Conservation (phyloP, 92 coral and sea anemone genomes). For the Meandrina meandrites region DNA sequence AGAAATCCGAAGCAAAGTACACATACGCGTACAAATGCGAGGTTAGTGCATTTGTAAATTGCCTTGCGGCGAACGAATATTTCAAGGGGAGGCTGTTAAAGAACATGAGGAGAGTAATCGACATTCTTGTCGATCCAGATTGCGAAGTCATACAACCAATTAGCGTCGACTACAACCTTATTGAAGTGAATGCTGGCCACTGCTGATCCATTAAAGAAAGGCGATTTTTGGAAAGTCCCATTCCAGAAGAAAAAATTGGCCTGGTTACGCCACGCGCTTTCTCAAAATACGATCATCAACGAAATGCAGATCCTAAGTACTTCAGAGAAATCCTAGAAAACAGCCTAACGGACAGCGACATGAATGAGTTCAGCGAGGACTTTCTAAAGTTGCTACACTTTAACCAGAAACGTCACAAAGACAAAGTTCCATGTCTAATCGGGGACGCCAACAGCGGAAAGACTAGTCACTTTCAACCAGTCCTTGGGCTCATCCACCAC, state of each 20-base stretch:
- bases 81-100: conserved; percentile 24
- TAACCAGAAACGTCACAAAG: no score
- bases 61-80: conserved; percentile 7
- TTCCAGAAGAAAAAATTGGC: conserved; percentile 22
- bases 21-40: conserved; percentile 6
- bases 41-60: conserved; percentile 8
- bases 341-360: no score
- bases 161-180: conserved; percentile 18
- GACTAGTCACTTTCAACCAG: background rate
- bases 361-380: background rate
- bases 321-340: background rate
- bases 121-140: conserved; percentile 11
- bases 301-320: conserved; percentile 11
- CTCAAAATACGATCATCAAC: background rate
- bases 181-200: conserved; percentile 14
- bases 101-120: background rate
- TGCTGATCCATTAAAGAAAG: conserved; percentile 5
- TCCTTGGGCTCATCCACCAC: background rate
- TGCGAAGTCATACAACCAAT: conserved; percentile 26
- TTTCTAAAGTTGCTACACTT: no score
- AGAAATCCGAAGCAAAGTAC: no score
- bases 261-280: conserved; percentile 22
- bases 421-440: no score
- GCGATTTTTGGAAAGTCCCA: background rate
- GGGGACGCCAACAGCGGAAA: no score